Conservation (phyloP, 2,113 vertebrate genomes). For the Cathartes aura region DNA sequence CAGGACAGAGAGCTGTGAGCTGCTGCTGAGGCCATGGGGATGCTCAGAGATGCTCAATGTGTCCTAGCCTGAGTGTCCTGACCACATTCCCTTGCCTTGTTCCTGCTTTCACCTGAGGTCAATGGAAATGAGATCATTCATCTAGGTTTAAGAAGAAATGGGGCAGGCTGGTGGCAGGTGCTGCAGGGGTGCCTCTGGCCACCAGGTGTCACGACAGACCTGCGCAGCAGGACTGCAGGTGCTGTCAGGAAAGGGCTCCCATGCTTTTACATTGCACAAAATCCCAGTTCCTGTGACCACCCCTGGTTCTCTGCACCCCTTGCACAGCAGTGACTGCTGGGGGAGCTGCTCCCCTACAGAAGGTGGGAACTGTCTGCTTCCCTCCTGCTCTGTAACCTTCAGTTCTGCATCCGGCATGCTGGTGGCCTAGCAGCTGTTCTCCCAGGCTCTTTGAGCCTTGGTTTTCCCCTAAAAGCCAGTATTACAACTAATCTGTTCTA, state of each 20-base stretch:
- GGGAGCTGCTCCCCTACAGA: neutral
- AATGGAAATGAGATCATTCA: neutral
- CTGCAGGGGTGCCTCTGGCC: slow-evolving; percentile 21
- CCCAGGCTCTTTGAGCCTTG: neutral
- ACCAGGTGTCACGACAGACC: slow-evolving; percentile 36
- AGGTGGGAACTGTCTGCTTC: neutral
- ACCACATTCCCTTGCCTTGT: neutral
- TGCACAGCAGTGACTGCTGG: neutral
- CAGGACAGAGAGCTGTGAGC: neutral
- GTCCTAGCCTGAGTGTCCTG: neutral
- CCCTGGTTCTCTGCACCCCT: neutral
- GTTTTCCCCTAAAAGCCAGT: neutral
- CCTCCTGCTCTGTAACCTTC: neutral
- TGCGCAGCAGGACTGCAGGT: neutral
- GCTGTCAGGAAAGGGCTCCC: neutral
- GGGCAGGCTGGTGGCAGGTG: neutral
- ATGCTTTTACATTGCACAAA: neutral
- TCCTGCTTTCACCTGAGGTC: neutral
- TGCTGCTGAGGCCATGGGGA: neutral
- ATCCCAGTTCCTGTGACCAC: neutral
- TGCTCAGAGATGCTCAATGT: neutral
- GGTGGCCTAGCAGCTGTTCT: neutral
- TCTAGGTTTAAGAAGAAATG: neutral
- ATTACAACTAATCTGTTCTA: neutral
- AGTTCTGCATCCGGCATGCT: neutral